Percentiles rank a stretch among this genome's conserved stretches.
These are phyloP conservation scores for Lepidocolaptes lacrymiger DNA, from an alignment of 2,797 vertebrate species.

Conservation along the genomic window DNA sequence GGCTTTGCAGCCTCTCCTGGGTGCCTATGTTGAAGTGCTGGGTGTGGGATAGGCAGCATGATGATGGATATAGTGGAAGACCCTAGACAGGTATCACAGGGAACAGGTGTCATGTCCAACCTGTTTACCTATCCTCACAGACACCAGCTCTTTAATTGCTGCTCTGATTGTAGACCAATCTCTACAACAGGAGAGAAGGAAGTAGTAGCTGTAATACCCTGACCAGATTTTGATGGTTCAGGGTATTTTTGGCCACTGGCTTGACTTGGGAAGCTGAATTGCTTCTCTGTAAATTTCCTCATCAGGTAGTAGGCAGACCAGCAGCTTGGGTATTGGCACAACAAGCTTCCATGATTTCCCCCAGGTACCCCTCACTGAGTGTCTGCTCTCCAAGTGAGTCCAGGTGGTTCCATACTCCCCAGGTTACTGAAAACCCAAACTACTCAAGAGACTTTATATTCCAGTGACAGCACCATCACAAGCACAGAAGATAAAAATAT, in stretches of 20 bases:
- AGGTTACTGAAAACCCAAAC: neutral
- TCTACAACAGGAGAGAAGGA: neutral
- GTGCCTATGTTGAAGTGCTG: neutral
- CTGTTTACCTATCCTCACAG: neutral
- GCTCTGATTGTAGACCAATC: neutral
- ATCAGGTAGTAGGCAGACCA: neutral
- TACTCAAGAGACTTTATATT: neutral
- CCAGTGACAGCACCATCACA: neutral
- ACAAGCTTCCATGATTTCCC: neutral
- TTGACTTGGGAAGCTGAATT: neutral
- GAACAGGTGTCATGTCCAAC: neutral
- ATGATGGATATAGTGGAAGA: neutral
- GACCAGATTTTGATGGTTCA: neutral
- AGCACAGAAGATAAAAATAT: neutral
- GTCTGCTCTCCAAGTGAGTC: neutral
- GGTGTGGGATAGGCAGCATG: neutral
- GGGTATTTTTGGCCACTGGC: neutral
- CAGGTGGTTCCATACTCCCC: neutral
- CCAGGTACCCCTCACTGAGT: neutral
- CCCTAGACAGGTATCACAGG: neutral
- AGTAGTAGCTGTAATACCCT: neutral
- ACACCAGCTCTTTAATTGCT: neutral
- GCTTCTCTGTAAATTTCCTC: neutral
- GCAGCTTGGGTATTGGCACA: neutral
- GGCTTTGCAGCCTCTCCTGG: neutral